Conservation (phyloP, 2,797 vertebrate species). For the Salarias fasciatus region DNA sequence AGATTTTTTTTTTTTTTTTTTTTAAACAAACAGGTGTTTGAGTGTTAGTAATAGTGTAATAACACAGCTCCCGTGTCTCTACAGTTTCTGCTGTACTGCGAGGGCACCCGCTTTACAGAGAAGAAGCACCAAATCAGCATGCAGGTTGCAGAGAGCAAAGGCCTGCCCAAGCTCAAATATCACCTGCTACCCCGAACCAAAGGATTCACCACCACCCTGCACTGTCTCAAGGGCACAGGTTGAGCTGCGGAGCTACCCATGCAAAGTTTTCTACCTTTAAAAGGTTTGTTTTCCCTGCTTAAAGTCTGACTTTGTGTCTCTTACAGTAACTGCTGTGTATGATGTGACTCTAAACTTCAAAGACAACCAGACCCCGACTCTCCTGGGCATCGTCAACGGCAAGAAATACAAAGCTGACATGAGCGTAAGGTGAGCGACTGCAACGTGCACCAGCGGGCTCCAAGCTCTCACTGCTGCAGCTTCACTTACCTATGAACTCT, state of each 20-base stretch:
- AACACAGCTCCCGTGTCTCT: slow-evolving; percentile 23
- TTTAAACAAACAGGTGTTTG: neutral
- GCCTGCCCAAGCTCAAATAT: slow-evolving; percentile 94
- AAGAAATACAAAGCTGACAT: slow-evolving; percentile 97
- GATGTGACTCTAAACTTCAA: slow-evolving; percentile 98
- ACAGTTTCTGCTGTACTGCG: slow-evolving; percentile 97
- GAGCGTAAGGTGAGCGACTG: slow-evolving; percentile 88
- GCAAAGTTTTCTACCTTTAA: neutral
- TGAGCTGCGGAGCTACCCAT: neutral
- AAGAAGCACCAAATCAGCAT: slow-evolving; percentile 98
- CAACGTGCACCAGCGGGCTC: neutral
- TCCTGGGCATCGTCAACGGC: slow-evolving; percentile 94
- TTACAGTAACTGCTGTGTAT: slow-evolving; percentile 91
- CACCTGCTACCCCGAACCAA: slow-evolving; percentile 96
- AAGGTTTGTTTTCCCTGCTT: neutral
- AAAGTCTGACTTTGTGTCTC: neutral
- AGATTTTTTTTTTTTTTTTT: neutral
- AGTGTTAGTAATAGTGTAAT: slow-evolving; percentile 17
- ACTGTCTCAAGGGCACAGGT: slow-evolving; percentile 98
- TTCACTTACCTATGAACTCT: no score
- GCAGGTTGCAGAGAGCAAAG: slow-evolving; percentile 97
- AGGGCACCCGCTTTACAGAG: slow-evolving; percentile 98
- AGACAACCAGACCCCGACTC: slow-evolving; percentile 93
- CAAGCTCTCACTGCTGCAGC: no score
- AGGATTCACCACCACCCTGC: slow-evolving; percentile 97